Conservation (phyloP, 1,140 invertebrate genomes). For the Tribolium madens region DNA sequence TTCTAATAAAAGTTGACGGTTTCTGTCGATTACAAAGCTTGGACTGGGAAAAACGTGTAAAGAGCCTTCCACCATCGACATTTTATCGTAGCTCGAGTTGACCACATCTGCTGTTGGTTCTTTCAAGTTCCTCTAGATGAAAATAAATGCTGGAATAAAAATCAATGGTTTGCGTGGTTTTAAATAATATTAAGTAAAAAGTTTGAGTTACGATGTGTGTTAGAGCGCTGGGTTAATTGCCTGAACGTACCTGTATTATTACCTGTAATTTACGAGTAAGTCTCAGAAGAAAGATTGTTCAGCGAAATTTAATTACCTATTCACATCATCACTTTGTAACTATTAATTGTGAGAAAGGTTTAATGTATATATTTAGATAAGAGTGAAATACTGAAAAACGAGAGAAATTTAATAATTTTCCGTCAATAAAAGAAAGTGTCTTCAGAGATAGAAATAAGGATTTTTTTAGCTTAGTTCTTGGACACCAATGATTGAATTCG, state of each 20-base stretch:
- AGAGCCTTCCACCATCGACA: not conserved
- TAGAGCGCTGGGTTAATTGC: slow-evolving; percentile 1
- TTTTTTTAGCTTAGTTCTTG: slow-evolving; percentile 21
- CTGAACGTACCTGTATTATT: slow-evolving; percentile 8
- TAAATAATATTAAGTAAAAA: not conserved
- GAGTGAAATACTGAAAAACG: slow-evolving; percentile 17
- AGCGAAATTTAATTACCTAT: slow-evolving; percentile 34
- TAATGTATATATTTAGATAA: slow-evolving; percentile 28
- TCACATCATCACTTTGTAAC: slow-evolving; percentile 37
- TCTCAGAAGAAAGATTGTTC: slow-evolving; percentile 31
- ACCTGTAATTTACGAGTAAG: slow-evolving; percentile 7
- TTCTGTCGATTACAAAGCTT: slow-evolving; percentile 5
- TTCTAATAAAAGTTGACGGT: slow-evolving; percentile 10
- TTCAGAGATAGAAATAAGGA: slow-evolving; percentile 17
- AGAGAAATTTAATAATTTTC: slow-evolving; percentile 37
- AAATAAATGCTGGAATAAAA: slow-evolving; percentile 9
- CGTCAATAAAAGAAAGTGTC: slow-evolving; percentile 33
- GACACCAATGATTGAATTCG: slow-evolving; percentile 25
- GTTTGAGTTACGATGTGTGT: not conserved
- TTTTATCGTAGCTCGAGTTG: slow-evolving; percentile 17
- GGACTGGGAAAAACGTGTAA: not conserved
- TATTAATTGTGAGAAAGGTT: slow-evolving; percentile 32
- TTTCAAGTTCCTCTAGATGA: slow-evolving; percentile 3
- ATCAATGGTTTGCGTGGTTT: not conserved
- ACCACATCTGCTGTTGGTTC: slow-evolving; percentile 12